Percentiles rank a stretch among this genome's conserved stretches.
phyloP scores from a whole-genome alignment of 2,888 invertebrate species.

The Cerastis leucographa region DNA sequence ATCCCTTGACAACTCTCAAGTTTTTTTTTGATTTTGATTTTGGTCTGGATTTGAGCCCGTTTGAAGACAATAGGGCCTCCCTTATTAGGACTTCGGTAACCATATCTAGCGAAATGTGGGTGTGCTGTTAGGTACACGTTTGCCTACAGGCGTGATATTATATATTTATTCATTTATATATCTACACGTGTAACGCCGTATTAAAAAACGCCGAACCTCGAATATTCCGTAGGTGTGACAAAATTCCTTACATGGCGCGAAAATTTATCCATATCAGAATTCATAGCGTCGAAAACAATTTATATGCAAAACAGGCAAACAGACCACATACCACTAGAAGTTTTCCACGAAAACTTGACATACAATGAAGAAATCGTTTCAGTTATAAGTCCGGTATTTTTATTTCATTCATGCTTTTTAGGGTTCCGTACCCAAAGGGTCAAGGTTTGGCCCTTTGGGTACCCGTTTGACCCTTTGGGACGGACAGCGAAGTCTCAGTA shows the following conservation, averaged over 20 bases:
- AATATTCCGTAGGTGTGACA: conserved; percentile 20
- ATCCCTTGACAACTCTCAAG: too few species aligned
- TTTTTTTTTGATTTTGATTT: too few species aligned
- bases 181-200: background rate
- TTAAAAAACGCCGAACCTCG: conserved; percentile 1
- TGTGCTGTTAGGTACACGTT: background rate
- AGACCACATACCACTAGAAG: conserved; percentile 70
- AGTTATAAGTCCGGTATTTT: conserved; percentile 28
- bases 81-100: background rate
- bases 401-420: conserved; percentile 23
- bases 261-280: conserved; percentile 83
- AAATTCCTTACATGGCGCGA: conserved; percentile 25
- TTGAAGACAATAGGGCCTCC: background rate
- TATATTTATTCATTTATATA: background rate
- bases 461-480: too few species aligned
- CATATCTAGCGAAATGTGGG: background rate
- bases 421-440: too few species aligned
- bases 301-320: conserved; percentile 85
- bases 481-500: too few species aligned
- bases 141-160: background rate
- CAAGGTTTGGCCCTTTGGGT: too few species aligned
- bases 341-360: conserved; percentile 45
- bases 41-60: background rate
- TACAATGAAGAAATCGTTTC: conserved; percentile 45
- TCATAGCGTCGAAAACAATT: conserved; percentile 80